Percentiles rank a stretch among this genome's conserved stretches.
Evolutionary conservation across 2,888 invertebrate genomes (phyloP).

Genomic region (Cantharis flavilabris): DNA sequence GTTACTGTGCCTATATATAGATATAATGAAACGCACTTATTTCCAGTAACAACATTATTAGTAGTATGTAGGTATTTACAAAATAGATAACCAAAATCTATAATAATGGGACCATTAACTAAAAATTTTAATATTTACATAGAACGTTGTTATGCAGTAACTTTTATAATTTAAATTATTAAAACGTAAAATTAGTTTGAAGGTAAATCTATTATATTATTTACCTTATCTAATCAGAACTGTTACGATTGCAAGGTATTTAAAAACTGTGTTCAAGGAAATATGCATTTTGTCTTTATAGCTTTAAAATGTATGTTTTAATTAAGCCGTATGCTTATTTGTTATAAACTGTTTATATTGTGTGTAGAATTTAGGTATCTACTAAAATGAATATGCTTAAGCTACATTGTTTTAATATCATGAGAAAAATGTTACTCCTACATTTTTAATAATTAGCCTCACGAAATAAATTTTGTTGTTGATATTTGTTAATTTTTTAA

Average conservation of each 20-base stretch:
- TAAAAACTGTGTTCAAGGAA: not conserved
- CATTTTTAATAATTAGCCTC: not conserved
- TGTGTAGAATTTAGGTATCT: not conserved
- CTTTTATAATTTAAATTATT: not conserved
- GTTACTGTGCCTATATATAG: not conserved
- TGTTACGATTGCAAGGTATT: not conserved
- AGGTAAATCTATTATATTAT: not conserved
- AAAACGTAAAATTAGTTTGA: not conserved
- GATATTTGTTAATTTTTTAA: not conserved
- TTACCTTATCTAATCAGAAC: not conserved
- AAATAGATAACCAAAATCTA: not conserved
- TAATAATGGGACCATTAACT: not conserved
- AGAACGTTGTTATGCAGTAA: not conserved
- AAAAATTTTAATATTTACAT: not conserved
- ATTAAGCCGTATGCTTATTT: not conserved
- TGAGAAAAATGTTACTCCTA: not conserved
- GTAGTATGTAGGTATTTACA: not conserved
- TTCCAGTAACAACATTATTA: not conserved
- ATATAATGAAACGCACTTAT: not conserved
- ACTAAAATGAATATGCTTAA: not conserved
- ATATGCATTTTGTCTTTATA: not conserved
- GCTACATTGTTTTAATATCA: not conserved
- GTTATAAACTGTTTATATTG: not conserved
- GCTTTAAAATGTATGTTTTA: not conserved
- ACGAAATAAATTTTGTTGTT: not conserved